Evolutionary conservation across 1,140 invertebrate species (phyloP).

Genomic region (Uloborus diversus): DNA sequence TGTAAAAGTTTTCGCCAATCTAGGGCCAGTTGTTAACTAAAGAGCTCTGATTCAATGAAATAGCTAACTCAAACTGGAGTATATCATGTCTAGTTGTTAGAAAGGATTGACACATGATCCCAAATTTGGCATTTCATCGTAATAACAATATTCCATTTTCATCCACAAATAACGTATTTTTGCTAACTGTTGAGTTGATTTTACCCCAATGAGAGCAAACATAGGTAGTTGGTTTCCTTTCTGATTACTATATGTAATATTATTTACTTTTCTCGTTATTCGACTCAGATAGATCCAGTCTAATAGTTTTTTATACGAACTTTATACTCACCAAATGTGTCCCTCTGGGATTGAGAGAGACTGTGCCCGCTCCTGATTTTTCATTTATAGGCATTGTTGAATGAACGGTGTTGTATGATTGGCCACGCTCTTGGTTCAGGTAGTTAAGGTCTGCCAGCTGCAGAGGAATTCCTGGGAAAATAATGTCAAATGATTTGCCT

Average conservation of each 20-base stretch:
- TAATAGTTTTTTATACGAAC: not conserved
- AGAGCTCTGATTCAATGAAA: too few species aligned
- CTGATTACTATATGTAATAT: not conserved
- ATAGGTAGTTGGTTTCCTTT: not conserved
- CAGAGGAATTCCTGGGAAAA: not conserved
- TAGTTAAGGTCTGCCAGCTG: not conserved
- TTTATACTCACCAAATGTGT: constrained; percentile 17
- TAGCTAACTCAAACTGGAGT: too few species aligned
- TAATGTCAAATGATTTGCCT: not conserved
- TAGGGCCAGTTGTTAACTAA: too few species aligned
- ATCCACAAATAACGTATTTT: not conserved
- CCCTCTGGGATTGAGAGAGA: constrained; percentile 7
- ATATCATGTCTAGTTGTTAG: too few species aligned
- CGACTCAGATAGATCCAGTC: too few species aligned
- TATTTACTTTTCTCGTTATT: too few species aligned
- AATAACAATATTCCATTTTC: not conserved
- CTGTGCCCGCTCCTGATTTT: not conserved
- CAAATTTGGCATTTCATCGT: too few species aligned
- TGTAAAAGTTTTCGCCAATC: too few species aligned
- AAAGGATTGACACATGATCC: too few species aligned
- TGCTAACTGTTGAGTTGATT: not conserved
- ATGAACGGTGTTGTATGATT: not conserved
- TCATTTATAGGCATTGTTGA: constrained; percentile 8
- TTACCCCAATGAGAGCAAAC: too few species aligned
- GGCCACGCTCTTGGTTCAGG: not conserved